These are phyloP conservation scores for Gephyroberyx darwinii DNA, from an alignment of 2,797 vertebrate genomes.

Conservation along the genomic window DNA sequence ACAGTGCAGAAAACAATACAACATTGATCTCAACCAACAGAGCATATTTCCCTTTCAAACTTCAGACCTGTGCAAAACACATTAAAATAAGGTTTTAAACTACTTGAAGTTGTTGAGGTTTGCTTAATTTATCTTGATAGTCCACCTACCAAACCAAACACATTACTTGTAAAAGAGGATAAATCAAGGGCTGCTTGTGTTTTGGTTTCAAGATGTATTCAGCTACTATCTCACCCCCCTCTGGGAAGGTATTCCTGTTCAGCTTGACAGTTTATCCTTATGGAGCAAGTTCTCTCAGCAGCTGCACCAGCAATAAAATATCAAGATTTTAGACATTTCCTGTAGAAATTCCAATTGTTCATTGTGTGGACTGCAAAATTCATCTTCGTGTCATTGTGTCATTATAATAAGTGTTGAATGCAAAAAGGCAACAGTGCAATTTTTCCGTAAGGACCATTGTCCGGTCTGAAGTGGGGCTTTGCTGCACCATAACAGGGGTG, in stretches of 20 bases:
- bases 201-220: conserved; percentile 23
- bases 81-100: conserved; percentile 15
- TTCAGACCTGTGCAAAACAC: background rate
- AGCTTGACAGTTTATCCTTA: conserved; percentile 11
- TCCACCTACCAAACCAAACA: conserved; percentile 8
- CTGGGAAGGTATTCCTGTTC: conserved; percentile 12
- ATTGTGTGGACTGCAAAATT: background rate
- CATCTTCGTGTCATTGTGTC: conserved; percentile 1
- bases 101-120: conserved; percentile 18
- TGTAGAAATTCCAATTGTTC: conserved; percentile 11
- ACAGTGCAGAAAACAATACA: conserved; percentile 42
- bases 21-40: conserved; percentile 16
- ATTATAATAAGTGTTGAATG: background rate
- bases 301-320: conserved; percentile 38
- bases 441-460: conserved; percentile 2
- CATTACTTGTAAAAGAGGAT: background rate
- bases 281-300: conserved; percentile 27
- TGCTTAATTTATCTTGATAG: conserved; percentile 17
- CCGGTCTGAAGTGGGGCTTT: conserved; percentile 16
- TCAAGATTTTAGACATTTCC: conserved; percentile 16
- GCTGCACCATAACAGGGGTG: conserved; percentile 7
- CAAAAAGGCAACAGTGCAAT: conserved; percentile 16
- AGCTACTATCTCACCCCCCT: background rate
- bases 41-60: background rate
- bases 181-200: conserved; percentile 21